Base-by-base conservation (phyloP, 2,888 invertebrate genomes). In the Pteria penguin region DNA sequence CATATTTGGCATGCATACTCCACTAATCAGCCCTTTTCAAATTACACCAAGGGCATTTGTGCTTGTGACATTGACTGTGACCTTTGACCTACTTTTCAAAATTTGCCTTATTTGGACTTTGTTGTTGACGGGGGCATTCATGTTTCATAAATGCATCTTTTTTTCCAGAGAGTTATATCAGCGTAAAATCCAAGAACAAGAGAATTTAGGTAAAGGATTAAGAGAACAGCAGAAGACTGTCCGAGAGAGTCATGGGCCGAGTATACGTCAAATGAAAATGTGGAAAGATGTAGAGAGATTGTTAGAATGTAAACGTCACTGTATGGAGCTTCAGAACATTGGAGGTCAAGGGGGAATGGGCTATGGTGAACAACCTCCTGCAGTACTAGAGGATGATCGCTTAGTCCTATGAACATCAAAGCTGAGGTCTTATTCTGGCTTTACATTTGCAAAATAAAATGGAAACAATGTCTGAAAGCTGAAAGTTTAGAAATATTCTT, bases 91-190 rank as follows among this genome's bases (percentile, higher is more conserved):
- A n/a, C n/a, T n/a, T n/a, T n/a, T n/a, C n/a, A n/a, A n/a, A n/a
- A n/a, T n/a, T n/a, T n/a, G n/a, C n/a, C n/a, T n/a, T n/a, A n/a
- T n/a, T n/a, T n/a, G n/a, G n/a, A n/a, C n/a, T n/a, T n/a, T n/a
- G n/a, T n/a, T n/a, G n/a, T n/a, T n/a, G n/a, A n/a, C n/a, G n/a
- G n/a, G n/a, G n/a, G n/a, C n/a, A n/a, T n/a, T n/a, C n/a, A n/a
- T n/a, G n/a, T n/a, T n/a, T n/a, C n/a, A n/a, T n/a, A n/a, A n/a
- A n/a, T n/a, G n/a, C n/a, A n/a, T n/a, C 80, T 82, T 67, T 69
- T 54, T 93, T 27, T 93, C 90, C 92, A 95, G 95, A 92, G 95
- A 95, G 82, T 93, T 94, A 81, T 93, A 95, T 86, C 94, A 93
- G 84, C 93, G 93, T 81, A 94, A 94, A 87, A 94, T 95, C 63